Evolutionary conservation across 2,113 vertebrate species (phyloP).

Genomic region (Saccopteryx bilineata): DNA sequence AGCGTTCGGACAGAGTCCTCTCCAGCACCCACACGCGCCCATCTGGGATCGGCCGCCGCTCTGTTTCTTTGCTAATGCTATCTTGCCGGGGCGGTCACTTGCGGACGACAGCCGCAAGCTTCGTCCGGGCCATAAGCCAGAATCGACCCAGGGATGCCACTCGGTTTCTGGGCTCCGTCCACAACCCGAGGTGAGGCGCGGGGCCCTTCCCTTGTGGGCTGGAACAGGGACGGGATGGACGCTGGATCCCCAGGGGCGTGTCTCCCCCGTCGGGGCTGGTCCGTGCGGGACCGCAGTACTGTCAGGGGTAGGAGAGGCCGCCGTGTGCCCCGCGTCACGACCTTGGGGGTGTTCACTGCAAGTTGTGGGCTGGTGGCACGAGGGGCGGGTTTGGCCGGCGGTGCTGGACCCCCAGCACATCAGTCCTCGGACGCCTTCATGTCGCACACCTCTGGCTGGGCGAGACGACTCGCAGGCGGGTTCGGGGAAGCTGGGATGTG

Average conservation of each 20-base stretch:
- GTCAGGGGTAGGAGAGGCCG: slow-evolving; percentile 44
- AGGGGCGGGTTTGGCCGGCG: neutral
- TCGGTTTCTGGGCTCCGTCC: neutral
- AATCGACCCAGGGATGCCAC: neutral
- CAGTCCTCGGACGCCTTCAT: neutral
- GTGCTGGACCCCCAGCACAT: neutral
- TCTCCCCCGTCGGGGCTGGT: neutral
- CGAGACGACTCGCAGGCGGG: neutral
- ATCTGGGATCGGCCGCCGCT: neutral
- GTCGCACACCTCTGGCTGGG: neutral
- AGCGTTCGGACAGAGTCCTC: neutral
- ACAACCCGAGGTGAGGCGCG: neutral
- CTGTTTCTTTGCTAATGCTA: neutral
- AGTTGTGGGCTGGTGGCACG: neutral
- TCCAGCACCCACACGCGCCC: neutral
- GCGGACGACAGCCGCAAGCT: slow-evolving; percentile 42
- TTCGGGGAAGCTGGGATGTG: neutral
- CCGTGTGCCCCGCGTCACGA: slow-evolving; percentile 20
- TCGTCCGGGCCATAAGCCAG: neutral
- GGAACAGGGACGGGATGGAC: neutral
- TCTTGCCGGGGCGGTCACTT: slow-evolving; percentile 54
- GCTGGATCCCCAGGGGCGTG: neutral
- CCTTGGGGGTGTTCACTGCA: slow-evolving; percentile 40
- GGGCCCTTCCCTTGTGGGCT: neutral
- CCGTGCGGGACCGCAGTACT: neutral